These are phyloP conservation scores for Phoenicopterus ruber DNA, from an alignment of 2,113 vertebrate genomes.

Conservation along the genomic window DNA sequence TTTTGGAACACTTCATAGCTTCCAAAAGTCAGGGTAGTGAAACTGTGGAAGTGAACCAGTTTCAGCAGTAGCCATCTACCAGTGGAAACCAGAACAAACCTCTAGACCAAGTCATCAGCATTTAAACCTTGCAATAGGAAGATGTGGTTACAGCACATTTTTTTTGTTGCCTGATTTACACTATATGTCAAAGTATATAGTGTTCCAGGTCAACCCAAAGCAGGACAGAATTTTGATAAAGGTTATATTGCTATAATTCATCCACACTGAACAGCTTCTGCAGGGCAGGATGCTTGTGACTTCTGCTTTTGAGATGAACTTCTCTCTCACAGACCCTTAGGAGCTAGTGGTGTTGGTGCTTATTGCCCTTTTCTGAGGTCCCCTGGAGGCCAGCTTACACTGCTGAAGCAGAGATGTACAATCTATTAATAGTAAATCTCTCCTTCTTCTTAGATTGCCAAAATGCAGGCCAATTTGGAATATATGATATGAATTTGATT, in stretches of 20 bases:
- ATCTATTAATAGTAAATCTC: background rate
- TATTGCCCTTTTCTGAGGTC: background rate
- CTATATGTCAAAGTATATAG: background rate
- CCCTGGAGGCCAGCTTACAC: background rate
- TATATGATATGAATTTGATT: background rate
- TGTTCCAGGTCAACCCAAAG: background rate
- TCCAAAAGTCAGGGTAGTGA: background rate
- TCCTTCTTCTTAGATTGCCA: background rate
- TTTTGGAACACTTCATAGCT: background rate
- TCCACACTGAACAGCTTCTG: background rate
- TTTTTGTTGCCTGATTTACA: background rate
- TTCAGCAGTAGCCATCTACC: background rate
- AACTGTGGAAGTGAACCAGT: background rate
- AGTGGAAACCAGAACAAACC: background rate
- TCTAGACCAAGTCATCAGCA: background rate
- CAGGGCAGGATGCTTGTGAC: background rate
- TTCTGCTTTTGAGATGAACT: background rate
- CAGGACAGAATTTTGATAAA: background rate
- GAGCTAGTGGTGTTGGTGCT: background rate
- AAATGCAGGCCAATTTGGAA: background rate
- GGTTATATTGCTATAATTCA: background rate
- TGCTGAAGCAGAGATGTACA: background rate
- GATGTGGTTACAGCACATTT: background rate
- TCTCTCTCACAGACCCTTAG: background rate
- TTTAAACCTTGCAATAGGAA: background rate